Base-by-base conservation (phyloP, 2,113 vertebrate species). In the Macrotus californicus region DNA sequence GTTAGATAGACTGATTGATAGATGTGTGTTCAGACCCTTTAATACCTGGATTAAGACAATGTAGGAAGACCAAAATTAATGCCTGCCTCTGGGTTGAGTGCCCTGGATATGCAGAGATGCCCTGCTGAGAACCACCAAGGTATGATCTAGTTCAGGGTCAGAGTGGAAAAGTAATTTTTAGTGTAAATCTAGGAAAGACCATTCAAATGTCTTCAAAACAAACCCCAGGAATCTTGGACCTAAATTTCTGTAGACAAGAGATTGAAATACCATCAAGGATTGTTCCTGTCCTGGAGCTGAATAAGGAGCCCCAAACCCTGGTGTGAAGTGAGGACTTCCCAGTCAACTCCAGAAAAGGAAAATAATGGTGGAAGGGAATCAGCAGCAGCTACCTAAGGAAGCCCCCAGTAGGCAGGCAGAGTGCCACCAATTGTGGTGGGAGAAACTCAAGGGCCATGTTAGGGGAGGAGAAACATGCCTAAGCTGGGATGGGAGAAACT, bases 341-440 rank as follows among this genome's bases (percentile, higher is more conserved):
- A 29, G 6, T 52, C 10, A 7, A 7, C 14, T 48, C 14, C 18
- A 79, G 48, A 34, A 73, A 39, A 46, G 48, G 67, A 54, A 81
- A 39, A 48, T 1, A 29, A 52, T 21, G 29, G 41, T 12, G 11
- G 50, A 31, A 91, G 22, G 26, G 16, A 50, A 41, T 13, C 19
- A 1, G 8, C 34, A 31, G 29, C 31, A 43, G 46, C 41, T 52
- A 7, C 52, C 50, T n/a, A 41, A 59, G 21, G 80, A 72, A 59
- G 15, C 19, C 24, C 46, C 4, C 2, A 21, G 43, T 3, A 21
- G 66, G 16, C 64, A 73, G n/a, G 48, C 31, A 31, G 41, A 11
- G 15, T 6, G 3, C 6, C 36, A n/a, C 7, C 16, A 16, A 0
- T 31, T 7, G 10, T 29, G 19, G 34, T 5, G 19, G 22, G 48